phyloP scores from a whole-genome alignment of 2,113 vertebrate species.

The Salminus brasiliensis region DNA sequence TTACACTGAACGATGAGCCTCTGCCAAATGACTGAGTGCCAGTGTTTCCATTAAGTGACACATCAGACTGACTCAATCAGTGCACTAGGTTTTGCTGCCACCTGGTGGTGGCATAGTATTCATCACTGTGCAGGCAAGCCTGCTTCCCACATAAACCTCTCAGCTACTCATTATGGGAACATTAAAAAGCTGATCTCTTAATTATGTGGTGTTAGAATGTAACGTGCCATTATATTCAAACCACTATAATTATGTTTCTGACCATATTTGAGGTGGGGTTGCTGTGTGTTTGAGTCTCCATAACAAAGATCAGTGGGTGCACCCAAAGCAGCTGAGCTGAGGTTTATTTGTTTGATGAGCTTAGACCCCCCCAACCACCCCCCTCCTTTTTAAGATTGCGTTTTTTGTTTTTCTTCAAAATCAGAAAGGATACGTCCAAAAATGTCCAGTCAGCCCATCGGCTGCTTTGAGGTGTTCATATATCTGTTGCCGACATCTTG shows the following conservation, averaged over 20 bases:
- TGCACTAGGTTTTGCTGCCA: conserved; percentile 26
- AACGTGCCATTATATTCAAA: neutral
- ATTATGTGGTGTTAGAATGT: neutral
- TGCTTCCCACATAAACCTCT: neutral
- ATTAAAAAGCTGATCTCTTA: neutral
- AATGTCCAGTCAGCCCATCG: too few species aligned
- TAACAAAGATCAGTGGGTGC: neutral
- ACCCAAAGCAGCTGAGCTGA: neutral
- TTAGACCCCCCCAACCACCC: too few species aligned
- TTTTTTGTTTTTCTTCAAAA: too few species aligned
- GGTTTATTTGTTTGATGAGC: too few species aligned
- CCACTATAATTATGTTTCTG: neutral
- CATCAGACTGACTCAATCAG: neutral
- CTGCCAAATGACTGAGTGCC: neutral
- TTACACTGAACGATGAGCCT: too few species aligned
- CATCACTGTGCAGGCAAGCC: neutral
- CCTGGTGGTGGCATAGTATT: conserved; percentile 21
- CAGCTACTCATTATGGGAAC: neutral
- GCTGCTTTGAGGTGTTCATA: too few species aligned
- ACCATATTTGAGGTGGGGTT: neutral
- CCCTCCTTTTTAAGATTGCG: too few species aligned
- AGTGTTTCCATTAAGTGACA: neutral
- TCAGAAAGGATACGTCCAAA: too few species aligned
- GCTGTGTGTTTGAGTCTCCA: neutral
- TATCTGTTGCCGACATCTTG: too few species aligned